Evolutionary conservation across 2,888 invertebrate genomes (phyloP).

Genomic region (Pachliopta kotzebuea): DNA sequence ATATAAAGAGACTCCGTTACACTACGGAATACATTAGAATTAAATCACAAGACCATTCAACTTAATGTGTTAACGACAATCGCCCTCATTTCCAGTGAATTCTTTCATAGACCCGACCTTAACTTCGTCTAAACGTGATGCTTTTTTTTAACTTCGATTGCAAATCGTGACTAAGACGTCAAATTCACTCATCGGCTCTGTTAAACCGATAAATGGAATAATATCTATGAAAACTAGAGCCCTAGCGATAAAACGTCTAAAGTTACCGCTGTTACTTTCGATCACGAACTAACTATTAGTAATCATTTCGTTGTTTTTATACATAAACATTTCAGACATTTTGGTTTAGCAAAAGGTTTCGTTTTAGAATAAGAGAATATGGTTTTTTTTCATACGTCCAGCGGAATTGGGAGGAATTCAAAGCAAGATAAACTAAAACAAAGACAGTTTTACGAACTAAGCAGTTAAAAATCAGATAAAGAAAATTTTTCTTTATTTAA

Average conservation of each 20-base stretch:
- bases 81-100: slow-evolving; percentile 27
- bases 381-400: not conserved
- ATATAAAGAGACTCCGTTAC: slow-evolving; percentile 15
- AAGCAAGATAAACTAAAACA: not conserved
- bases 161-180: slow-evolving; percentile 18
- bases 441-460: not conserved
- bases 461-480: too few relatives aligned
- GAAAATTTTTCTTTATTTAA: too few relatives aligned
- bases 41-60: slow-evolving; percentile 12
- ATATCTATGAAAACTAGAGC: not conserved
- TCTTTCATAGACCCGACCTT: slow-evolving; percentile 21
- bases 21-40: slow-evolving; percentile 10
- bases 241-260: slow-evolving; percentile 7
- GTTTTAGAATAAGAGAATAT: not conserved
- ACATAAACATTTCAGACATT: not conserved
- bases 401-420: not conserved
- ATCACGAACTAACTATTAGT: slow-evolving; percentile 18
- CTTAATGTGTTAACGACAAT: slow-evolving; percentile 23
- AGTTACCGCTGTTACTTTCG: slow-evolving; percentile 10
- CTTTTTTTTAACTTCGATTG: slow-evolving; percentile 10
- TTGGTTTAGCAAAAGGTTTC: not conserved
- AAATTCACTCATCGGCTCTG: slow-evolving; percentile 6
- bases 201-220: slow-evolving; percentile 4
- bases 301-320: not conserved
- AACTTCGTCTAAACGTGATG: slow-evolving; percentile 25